These are phyloP conservation scores for Melitaea cinxia DNA, from an alignment of 1,140 invertebrate genomes.

Conservation along the genomic window DNA sequence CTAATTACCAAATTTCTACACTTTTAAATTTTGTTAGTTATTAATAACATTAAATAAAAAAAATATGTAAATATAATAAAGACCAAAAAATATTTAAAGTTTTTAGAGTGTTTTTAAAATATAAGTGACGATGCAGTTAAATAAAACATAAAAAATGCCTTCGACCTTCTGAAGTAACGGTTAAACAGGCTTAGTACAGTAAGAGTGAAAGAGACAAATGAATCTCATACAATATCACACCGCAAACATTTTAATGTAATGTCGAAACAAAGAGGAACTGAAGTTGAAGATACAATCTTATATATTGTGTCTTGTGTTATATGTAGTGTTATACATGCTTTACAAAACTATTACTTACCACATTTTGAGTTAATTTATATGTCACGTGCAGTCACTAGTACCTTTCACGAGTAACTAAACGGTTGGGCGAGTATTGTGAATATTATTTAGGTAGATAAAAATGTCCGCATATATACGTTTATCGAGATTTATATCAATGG, in stretches of 20 bases:
- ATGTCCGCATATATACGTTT: conserved; percentile 11
- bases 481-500: background rate
- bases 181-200: conserved; percentile 12
- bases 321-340: background rate
- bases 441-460: conserved; percentile 20
- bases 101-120: background rate
- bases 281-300: too few relatives aligned
- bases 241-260: background rate
- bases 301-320: too few relatives aligned
- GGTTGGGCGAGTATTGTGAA: conserved; percentile 22
- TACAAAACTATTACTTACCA: conserved; percentile 18
- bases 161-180: conserved; percentile 20
- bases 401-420: conserved; percentile 31
- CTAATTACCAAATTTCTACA: too few relatives aligned
- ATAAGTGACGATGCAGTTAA: background rate
- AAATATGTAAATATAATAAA: too few relatives aligned
- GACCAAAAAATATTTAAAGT: too few relatives aligned
- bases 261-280: background rate
- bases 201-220: conserved; percentile 24
- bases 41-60: too few relatives aligned
- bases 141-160: background rate
- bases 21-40: too few relatives aligned
- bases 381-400: conserved; percentile 28
- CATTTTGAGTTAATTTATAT: conserved; percentile 28
- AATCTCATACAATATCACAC: conserved; percentile 1